These are phyloP conservation scores for Clarias pachynema DNA, from an alignment of 2,797 vertebrate species.

Conservation along the genomic window DNA sequence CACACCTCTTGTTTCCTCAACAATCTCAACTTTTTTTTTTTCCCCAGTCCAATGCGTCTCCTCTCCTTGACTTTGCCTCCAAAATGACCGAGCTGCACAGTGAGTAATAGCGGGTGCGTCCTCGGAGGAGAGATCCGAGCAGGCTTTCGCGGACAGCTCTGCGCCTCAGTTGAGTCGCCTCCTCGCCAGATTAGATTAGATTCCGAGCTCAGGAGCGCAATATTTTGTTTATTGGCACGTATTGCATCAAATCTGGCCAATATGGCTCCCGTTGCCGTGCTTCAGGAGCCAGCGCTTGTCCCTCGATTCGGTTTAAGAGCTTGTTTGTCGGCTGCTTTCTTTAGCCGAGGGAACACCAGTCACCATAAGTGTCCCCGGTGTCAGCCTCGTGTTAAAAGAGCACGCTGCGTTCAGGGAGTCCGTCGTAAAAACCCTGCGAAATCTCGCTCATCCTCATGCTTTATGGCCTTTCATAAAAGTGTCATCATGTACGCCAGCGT, in stretches of 20 bases:
- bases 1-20: background rate
- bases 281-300: slow-evolving; percentile 35
- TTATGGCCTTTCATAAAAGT: slow-evolving; percentile 59
- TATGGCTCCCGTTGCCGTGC: slow-evolving; percentile 18
- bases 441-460: slow-evolving; percentile 41
- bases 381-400: slow-evolving; percentile 52
- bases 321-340: slow-evolving; percentile 47
- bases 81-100: slow-evolving; percentile 16
- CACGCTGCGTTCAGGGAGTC: slow-evolving; percentile 26
- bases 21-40: slow-evolving; percentile 1
- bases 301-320: slow-evolving; percentile 51
- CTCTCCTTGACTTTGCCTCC: slow-evolving; percentile 23
- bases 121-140: slow-evolving; percentile 22
- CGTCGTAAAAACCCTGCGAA: slow-evolving; percentile 21
- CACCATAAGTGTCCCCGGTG: slow-evolving; percentile 46
- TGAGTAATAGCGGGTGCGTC: background rate
- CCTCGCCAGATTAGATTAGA: slow-evolving; percentile 38
- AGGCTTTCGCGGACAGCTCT: slow-evolving; percentile 14
- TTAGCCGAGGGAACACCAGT: slow-evolving; percentile 24
- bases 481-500: slow-evolving; percentile 35
- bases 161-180: slow-evolving; percentile 21
- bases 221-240: slow-evolving; percentile 49
- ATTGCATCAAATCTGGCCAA: slow-evolving; percentile 44
- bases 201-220: slow-evolving; percentile 33
- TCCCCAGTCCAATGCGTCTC: background rate